phyloP scores from a whole-genome alignment of 2,113 vertebrate genomes.

The Cyanoliseus patagonus region DNA sequence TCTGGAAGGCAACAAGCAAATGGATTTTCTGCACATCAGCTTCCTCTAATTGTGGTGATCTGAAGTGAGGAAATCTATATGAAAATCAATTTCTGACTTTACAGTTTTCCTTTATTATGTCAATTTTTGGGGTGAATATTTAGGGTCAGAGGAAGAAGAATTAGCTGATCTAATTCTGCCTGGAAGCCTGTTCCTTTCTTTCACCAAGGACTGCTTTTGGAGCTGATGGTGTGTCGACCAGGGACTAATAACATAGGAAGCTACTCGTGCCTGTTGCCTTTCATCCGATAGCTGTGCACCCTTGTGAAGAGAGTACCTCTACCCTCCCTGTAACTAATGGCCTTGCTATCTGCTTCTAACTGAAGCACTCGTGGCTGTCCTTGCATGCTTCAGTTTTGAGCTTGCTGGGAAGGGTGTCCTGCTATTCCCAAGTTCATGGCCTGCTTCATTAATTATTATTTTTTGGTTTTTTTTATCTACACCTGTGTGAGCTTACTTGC shows the following conservation, averaged over 20 bases:
- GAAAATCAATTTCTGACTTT: conserved; percentile 19
- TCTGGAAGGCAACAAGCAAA: background rate
- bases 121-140: background rate
- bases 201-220: background rate
- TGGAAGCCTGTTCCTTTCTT: background rate
- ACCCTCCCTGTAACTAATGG: background rate
- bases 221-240: background rate
- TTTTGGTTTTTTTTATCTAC: background rate
- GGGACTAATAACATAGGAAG: background rate
- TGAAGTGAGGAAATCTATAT: background rate
- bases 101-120: background rate
- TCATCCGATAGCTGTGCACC: background rate
- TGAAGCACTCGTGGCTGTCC: background rate
- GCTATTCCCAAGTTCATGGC: background rate
- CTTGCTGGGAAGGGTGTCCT: background rate
- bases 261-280: background rate
- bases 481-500: background rate
- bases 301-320: background rate
- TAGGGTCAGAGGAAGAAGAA: background rate
- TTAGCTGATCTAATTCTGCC: background rate
- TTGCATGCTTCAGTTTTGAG: background rate
- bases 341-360: background rate
- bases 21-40: background rate
- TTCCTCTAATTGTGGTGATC: background rate
- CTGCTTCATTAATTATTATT: background rate